A percentile compares a stretch with the other conserved stretches of the same genome.
Evolutionary conservation across 2,113 vertebrate genomes (phyloP).

Genomic region (Electrona antarctica): DNA sequence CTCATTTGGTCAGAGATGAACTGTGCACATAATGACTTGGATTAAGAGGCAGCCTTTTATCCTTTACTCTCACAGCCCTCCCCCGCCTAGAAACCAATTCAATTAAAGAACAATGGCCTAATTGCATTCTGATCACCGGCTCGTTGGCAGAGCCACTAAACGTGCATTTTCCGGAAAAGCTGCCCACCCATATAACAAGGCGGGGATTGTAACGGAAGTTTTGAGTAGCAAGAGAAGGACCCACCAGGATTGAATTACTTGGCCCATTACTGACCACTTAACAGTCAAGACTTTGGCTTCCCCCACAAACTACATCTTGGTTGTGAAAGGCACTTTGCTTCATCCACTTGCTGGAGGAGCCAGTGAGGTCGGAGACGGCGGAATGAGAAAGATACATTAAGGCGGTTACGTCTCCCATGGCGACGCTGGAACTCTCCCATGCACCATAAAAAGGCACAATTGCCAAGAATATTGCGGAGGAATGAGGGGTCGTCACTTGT

Average conservation of each 20-base stretch:
- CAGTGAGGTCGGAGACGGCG: constrained; percentile 55
- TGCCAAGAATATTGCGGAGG: constrained; percentile 29
- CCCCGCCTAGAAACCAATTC: constrained; percentile 40
- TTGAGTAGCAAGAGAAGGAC: constrained; percentile 70
- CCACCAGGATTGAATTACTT: constrained; percentile 71
- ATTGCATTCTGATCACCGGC: constrained; percentile 53
- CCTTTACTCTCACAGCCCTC: constrained; percentile 39
- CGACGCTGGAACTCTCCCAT: constrained; percentile 36
- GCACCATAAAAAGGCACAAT: constrained; percentile 43
- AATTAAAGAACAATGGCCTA: constrained; percentile 58
- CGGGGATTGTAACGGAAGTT: constrained; percentile 69
- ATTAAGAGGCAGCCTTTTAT: constrained; percentile 46
- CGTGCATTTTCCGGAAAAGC: constrained; percentile 63
- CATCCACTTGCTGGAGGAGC: constrained; percentile 55
- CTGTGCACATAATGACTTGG: constrained; percentile 39
- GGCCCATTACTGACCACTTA: constrained; percentile 78
- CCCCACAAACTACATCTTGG: constrained; percentile 46
- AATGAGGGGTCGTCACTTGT: constrained; percentile 1
- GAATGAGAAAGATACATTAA: constrained; percentile 49
- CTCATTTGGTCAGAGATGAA: constrained; percentile 41
- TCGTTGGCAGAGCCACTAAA: constrained; percentile 55
- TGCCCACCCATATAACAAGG: constrained; percentile 54
- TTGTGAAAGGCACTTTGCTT: constrained; percentile 63
- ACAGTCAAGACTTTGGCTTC: constrained; percentile 56
- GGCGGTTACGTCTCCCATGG: constrained; percentile 20